Percentiles rank a stretch among this genome's conserved stretches.
phyloP scores from a whole-genome alignment of 2,888 invertebrate species.

The Ophion ellenae region DNA sequence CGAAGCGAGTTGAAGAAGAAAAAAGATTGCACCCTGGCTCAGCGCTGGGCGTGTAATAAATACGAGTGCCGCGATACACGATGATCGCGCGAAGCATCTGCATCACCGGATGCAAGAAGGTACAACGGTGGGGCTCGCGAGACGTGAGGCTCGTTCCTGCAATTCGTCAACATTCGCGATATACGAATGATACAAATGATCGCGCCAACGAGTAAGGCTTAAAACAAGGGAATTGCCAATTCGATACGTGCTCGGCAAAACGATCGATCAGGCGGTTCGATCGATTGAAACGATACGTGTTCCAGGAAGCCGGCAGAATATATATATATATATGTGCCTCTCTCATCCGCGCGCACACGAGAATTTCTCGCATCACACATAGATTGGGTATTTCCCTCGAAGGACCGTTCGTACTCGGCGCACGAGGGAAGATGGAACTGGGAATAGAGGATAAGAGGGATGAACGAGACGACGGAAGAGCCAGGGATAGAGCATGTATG shows the following conservation, averaged over 20 bases:
- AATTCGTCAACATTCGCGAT: conserved; percentile 57
- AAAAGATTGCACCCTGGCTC: neutral
- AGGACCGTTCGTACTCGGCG: conserved; percentile 55
- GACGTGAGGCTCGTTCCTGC: conserved; percentile 60
- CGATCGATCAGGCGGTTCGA: conserved; percentile 55
- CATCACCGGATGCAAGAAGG: conserved; percentile 21
- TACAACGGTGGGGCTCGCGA: conserved; percentile 21
- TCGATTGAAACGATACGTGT: conserved; percentile 62
- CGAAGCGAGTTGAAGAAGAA: neutral
- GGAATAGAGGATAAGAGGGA: conserved; percentile 49
- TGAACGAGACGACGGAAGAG: conserved; percentile 42
- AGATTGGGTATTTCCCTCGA: conserved; percentile 51
- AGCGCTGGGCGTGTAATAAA: too few species aligned
- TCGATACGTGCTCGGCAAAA: conserved; percentile 60
- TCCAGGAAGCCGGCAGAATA: conserved; percentile 17
- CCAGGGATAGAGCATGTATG: too few species aligned
- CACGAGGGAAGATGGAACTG: conserved; percentile 36
- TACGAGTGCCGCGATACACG: too few species aligned
- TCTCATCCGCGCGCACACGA: conserved; percentile 15
- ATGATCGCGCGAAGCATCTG: neutral
- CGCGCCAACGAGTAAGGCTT: conserved; percentile 34
- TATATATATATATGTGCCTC: neutral
- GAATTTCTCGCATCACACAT: conserved; percentile 51
- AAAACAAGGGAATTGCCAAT: conserved; percentile 58
- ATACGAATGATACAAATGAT: conserved; percentile 59